phyloP scores from a whole-genome alignment of 2,797 vertebrate species.

The Molossus molossus region DNA sequence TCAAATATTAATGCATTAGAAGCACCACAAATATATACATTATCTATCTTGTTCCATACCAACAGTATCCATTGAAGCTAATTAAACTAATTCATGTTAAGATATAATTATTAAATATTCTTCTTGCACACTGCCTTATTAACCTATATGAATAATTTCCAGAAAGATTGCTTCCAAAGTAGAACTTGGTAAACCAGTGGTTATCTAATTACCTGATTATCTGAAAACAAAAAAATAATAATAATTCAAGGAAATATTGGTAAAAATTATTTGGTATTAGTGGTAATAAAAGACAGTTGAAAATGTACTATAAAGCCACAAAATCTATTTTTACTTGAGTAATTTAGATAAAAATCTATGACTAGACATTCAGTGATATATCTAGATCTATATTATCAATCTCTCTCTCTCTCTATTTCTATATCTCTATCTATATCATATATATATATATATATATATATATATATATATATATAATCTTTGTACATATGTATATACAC shows the following conservation, averaged over 20 bases:
- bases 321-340: not conserved
- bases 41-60: not conserved
- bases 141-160: slow-evolving; percentile 29
- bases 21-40: not conserved
- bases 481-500: not conserved
- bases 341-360: slow-evolving; percentile 6
- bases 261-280: not conserved
- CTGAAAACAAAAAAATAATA: slow-evolving; percentile 24
- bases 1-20: slow-evolving; percentile 29
- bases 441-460: not conserved
- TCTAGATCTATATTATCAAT: too few relatives aligned
- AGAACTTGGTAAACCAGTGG: not conserved
- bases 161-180: slow-evolving; percentile 60
- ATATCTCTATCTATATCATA: not conserved
- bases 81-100: slow-evolving; percentile 65
- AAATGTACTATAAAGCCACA: not conserved
- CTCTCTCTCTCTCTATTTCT: not conserved
- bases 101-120: slow-evolving; percentile 51
- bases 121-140: slow-evolving; percentile 8
- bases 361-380: not conserved
- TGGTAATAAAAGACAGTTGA: not conserved
- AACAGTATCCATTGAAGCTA: not conserved
- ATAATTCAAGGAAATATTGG: slow-evolving; percentile 26
- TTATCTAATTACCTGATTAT: not conserved
- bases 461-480: not conserved